phyloP scores from a whole-genome alignment of 2,888 invertebrate species.

The Drosophila ustulata region DNA sequence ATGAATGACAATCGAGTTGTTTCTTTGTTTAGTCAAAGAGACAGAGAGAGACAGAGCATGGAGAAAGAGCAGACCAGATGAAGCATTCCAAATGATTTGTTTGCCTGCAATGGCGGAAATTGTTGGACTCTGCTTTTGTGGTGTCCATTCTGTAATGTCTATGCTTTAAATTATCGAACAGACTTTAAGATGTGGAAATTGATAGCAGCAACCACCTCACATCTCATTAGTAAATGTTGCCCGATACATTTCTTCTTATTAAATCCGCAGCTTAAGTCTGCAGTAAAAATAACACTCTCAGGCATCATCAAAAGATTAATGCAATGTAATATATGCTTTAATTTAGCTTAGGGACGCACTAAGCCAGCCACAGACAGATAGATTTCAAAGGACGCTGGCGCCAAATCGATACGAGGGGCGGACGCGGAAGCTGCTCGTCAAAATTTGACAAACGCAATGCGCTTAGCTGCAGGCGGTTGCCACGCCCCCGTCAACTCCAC shows the following conservation, averaged over 20 bases:
- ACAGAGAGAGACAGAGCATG: neutral
- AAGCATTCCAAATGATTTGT: conserved; percentile 10
- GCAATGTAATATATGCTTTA: conserved; percentile 70
- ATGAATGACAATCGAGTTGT: conserved; percentile 49
- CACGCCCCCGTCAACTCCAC: conserved; percentile 1
- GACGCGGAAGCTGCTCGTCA: conserved; percentile 29
- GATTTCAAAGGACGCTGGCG: conserved; percentile 58
- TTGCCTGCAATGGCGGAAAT: conserved; percentile 16
- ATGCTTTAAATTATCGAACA: neutral
- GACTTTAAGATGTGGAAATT: neutral
- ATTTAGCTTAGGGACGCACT: conserved; percentile 58
- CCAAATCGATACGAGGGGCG: conserved; percentile 56
- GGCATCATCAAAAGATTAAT: conserved; percentile 77
- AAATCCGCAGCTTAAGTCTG: conserved; percentile 51
- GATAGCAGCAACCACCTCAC: conserved; percentile 12
- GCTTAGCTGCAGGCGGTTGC: conserved; percentile 72
- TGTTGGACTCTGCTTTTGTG: conserved; percentile 10
- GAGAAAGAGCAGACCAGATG: neutral
- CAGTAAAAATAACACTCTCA: conserved; percentile 10
- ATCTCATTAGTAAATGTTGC: conserved; percentile 18
- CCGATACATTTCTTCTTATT: conserved; percentile 14
- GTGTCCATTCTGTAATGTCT: neutral
- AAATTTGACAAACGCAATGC: conserved; percentile 76
- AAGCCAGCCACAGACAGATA: conserved; percentile 37
- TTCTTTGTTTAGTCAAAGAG: conserved; percentile 7